phyloP scores from a whole-genome alignment of 2,113 vertebrate genomes.

The Phrynosoma blainvillii region DNA sequence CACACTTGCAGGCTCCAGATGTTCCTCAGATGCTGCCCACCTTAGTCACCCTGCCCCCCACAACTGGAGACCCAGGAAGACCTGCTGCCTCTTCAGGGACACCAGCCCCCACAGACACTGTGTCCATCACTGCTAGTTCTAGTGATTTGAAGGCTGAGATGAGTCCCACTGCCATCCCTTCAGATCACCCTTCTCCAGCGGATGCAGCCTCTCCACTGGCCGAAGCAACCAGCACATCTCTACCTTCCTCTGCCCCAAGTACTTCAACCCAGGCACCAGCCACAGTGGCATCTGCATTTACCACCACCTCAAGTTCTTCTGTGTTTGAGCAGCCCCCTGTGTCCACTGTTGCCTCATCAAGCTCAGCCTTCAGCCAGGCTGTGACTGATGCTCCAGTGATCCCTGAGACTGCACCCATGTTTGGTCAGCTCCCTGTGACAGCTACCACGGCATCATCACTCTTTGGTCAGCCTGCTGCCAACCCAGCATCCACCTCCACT shows the following conservation, averaged over 20 bases:
- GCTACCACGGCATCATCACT: conserved; percentile 64
- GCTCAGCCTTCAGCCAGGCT: conserved; percentile 77
- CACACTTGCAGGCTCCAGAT: conserved; percentile 52
- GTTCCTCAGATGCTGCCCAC: background rate
- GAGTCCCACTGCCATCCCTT: background rate
- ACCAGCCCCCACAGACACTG: conserved; percentile 13
- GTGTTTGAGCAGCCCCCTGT: conserved; percentile 63
- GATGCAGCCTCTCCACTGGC: background rate
- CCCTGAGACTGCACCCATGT: conserved; percentile 55
- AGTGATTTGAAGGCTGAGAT: conserved; percentile 42
- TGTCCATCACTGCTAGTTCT: accelerated
- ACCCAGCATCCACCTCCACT: conserved; percentile 26
- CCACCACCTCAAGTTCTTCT: conserved; percentile 44
- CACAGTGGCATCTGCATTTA: conserved; percentile 52
- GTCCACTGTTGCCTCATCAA: conserved; percentile 61
- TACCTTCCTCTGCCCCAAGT: conserved; percentile 32
- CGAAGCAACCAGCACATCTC: conserved; percentile 28
- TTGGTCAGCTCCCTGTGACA: conserved; percentile 70
- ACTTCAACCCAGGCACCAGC: conserved; percentile 29
- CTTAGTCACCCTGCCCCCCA: conserved; percentile 6
- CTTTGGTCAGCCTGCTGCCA: conserved; percentile 67
- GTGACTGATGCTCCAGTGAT: conserved; percentile 45
- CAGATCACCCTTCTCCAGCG: conserved; percentile 32
- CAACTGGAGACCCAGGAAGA: conserved; percentile 18
- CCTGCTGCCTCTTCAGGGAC: background rate